Percentiles rank a stretch among this genome's conserved stretches.
Conservation (phyloP, 1,140 invertebrate genomes). For the Aphelinus certus region DNA sequence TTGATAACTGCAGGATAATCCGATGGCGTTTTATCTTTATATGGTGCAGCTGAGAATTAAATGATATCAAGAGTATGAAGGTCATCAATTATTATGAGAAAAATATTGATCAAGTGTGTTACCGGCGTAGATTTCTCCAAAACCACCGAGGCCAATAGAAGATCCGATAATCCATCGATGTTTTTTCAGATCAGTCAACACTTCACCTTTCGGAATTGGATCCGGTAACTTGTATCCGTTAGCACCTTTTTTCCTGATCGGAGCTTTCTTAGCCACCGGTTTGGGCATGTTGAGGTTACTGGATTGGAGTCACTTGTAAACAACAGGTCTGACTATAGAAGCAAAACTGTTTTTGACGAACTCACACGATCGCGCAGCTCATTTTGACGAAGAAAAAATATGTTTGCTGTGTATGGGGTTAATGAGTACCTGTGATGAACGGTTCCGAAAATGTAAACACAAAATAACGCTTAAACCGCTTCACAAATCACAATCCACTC, state of each 20-base stretch:
- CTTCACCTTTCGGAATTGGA: constrained; percentile 78
- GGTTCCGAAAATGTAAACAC: too few relatives aligned
- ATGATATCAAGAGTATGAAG: not conserved
- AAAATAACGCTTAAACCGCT: too few relatives aligned
- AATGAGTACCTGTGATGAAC: too few relatives aligned
- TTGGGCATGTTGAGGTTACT: constrained; percentile 35
- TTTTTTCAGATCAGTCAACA: constrained; percentile 78
- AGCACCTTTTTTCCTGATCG: constrained; percentile 68
- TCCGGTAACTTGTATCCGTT: constrained; percentile 80
- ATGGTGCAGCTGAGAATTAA: constrained; percentile 63
- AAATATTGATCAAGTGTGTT: constrained; percentile 23
- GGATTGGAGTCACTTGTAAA: too few relatives aligned
- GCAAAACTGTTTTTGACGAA: too few relatives aligned
- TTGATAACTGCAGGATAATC: constrained; percentile 79
- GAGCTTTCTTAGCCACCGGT: constrained; percentile 45
- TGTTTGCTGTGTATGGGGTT: too few relatives aligned
- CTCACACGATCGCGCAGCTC: too few relatives aligned
- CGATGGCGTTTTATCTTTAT: constrained; percentile 63
- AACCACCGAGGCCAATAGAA: constrained; percentile 91
- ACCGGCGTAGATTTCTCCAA: constrained; percentile 91
- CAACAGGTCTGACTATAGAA: too few relatives aligned
- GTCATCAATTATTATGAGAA: constrained; percentile 10
- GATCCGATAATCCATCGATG: constrained; percentile 85
- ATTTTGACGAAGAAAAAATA: too few relatives aligned
- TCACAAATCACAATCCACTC: too few relatives aligned